Percentiles rank a stretch among this genome's conserved stretches.
Conservation (phyloP, 2,888 invertebrate genomes). For the Odontothrips loti region DNA sequence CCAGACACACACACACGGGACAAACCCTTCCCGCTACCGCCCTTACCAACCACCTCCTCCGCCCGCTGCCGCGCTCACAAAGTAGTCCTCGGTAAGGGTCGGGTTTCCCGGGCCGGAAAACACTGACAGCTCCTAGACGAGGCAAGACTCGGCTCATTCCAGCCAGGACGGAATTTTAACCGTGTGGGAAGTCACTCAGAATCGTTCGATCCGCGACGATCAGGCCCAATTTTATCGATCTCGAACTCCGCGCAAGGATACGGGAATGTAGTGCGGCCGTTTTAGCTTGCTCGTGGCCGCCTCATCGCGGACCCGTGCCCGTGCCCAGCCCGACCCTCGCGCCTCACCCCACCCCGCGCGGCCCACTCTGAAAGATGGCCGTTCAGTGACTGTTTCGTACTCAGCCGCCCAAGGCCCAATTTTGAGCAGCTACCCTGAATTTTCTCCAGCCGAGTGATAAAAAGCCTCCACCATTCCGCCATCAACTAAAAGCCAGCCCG, state of each 20-base stretch:
- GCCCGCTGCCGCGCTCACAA: not conserved
- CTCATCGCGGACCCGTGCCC: not conserved
- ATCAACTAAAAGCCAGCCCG: conserved; percentile 72
- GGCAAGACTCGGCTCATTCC: not conserved
- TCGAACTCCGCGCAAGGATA: not conserved
- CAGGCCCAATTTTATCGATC: not conserved
- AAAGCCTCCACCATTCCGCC: conserved; percentile 72
- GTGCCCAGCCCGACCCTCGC: not conserved
- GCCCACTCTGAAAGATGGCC: not conserved
- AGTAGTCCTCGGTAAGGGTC: not conserved
- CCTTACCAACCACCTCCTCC: not conserved
- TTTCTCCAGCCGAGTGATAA: conserved; percentile 32
- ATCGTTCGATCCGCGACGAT: not conserved
- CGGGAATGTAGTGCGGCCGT: not conserved
- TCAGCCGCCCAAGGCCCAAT: not conserved
- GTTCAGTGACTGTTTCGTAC: not conserved
- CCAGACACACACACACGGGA: not conserved
- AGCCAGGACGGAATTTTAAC: not conserved
- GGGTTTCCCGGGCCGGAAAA: not conserved
- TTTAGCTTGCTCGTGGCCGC: not conserved
- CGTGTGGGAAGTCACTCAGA: not conserved
- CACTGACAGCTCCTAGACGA: not conserved
- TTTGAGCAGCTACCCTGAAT: not conserved
- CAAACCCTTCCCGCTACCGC: not conserved
- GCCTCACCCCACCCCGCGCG: not conserved